phyloP scores from a whole-genome alignment of 2,797 vertebrate species.

The Momotus momota region DNA sequence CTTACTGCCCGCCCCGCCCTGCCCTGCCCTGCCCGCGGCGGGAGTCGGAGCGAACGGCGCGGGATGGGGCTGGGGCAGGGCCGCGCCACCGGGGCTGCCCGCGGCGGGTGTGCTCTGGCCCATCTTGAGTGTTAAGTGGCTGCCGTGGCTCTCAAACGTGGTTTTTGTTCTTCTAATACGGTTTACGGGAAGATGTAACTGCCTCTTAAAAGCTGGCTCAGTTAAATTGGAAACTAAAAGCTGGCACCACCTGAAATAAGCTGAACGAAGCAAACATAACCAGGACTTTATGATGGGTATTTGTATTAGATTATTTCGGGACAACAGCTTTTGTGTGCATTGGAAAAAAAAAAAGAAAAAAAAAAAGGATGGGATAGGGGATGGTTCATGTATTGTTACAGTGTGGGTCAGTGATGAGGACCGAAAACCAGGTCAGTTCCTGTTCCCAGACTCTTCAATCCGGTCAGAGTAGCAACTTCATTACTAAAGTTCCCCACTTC shows the following conservation, averaged over 20 bases:
- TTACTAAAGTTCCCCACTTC: background rate
- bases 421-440: background rate
- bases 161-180: fast-evolving
- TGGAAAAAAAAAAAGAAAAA: no score
- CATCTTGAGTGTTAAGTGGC: background rate
- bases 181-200: fast-evolving
- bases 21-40: background rate
- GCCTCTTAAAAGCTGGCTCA: background rate
- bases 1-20: fast-evolving
- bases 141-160: background rate
- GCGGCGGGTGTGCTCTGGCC: background rate
- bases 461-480: background rate
- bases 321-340: no score
- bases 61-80: background rate
- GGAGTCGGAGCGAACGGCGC: background rate
- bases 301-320: background rate
- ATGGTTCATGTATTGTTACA: no score
- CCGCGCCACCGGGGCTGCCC: background rate
- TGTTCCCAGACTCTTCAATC: background rate
- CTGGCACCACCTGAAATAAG: background rate
- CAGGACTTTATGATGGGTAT: no score
- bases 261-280: background rate
- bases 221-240: background rate
- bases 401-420: background rate
- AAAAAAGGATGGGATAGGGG: background rate